Base-by-base conservation (phyloP, 1,140 invertebrate genomes). In the Heterodera schachtii region DNA sequence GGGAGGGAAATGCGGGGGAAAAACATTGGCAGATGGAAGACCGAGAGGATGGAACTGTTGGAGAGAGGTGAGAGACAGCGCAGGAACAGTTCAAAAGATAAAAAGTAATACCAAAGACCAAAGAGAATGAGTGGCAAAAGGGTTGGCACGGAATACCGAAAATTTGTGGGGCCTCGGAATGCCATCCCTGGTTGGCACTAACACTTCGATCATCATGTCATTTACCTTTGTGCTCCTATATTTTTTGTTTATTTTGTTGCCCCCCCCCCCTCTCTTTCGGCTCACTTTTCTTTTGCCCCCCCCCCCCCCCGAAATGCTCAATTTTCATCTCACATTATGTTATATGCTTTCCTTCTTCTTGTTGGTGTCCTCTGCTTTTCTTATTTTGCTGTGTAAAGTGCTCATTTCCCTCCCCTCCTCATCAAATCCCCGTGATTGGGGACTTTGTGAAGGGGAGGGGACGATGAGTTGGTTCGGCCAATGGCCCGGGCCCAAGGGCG, bases 21-120 rank as follows among this genome's bases (percentile, higher is more conserved):
- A 16, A 60, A 6, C 8, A 71, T 31, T 6, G 21, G 21, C 19
- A 78, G 49, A 52, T 52, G 57, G 9, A 13, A 21, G 69, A 21
- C 21, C 6, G 21, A 71, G 19, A 41, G 69, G 69, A 11, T 71
- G 69, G 69, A 71, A n/a, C 69, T 71, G 69, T 43, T 71, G 31
- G 69, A 41, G 11, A 71, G 69, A 71, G 69, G 69, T 71, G 69
- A 43, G 69, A 41, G 21, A 46, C 8, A 71, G 19, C 31, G 21
- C 43, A 31, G 44, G 11, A 13, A 52, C 6, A 11, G 49, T 31
- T 52, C 49, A 52, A 52, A 60, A 60, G 49, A 0, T 52, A 52
- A 11, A 11, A 0, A 2, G 11, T 6, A 52, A 52, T 52, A 2
- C 11, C 49, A 52, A 9, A 49, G 47, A 49, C 47, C 47, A 52